phyloP scores from a whole-genome alignment of 2,888 invertebrate species.

The Oscheius onirici region DNA sequence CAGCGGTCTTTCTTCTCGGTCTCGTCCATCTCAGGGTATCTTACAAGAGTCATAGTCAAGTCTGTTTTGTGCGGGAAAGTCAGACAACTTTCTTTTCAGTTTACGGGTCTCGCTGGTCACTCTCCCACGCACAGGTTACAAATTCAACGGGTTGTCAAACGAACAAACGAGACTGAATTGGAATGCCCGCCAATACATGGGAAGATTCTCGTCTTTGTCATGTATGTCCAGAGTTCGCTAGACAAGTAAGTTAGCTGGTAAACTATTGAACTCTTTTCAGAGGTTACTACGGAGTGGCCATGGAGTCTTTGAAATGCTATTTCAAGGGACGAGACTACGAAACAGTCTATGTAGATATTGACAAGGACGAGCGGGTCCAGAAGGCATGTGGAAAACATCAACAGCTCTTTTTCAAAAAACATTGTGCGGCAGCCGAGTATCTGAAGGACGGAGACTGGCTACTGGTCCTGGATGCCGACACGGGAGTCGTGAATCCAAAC shows the following conservation, averaged over 20 bases:
- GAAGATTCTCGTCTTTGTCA: slow-evolving; percentile 54
- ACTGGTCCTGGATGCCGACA: slow-evolving; percentile 70
- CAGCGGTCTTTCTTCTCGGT: too few relatives aligned
- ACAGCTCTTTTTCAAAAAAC: slow-evolving; percentile 69
- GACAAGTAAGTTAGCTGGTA: slow-evolving; percentile 36
- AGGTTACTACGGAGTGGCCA: slow-evolving; percentile 60
- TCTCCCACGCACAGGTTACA: neutral
- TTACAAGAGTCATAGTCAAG: too few relatives aligned
- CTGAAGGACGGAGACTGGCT: slow-evolving; percentile 69
- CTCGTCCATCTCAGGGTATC: too few relatives aligned
- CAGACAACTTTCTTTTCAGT: too few relatives aligned
- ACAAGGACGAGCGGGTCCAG: slow-evolving; percentile 58
- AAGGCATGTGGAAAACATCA: slow-evolving; percentile 56
- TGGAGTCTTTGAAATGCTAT: slow-evolving; percentile 65
- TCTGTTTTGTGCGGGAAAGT: too few relatives aligned
- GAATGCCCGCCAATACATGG: slow-evolving; percentile 56
- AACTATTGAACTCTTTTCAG: neutral
- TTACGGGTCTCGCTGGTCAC: too few relatives aligned
- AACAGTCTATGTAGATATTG: slow-evolving; percentile 62
- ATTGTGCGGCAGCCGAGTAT: slow-evolving; percentile 69
- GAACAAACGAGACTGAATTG: slow-evolving; percentile 44
- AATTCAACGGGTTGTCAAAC: neutral
- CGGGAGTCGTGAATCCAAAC: slow-evolving; percentile 70
- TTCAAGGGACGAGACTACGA: slow-evolving; percentile 63
- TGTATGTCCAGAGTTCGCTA: slow-evolving; percentile 52